Evolutionary conservation across 2,888 invertebrate genomes (phyloP).

Genomic region (Pherbina coryleti): DNA sequence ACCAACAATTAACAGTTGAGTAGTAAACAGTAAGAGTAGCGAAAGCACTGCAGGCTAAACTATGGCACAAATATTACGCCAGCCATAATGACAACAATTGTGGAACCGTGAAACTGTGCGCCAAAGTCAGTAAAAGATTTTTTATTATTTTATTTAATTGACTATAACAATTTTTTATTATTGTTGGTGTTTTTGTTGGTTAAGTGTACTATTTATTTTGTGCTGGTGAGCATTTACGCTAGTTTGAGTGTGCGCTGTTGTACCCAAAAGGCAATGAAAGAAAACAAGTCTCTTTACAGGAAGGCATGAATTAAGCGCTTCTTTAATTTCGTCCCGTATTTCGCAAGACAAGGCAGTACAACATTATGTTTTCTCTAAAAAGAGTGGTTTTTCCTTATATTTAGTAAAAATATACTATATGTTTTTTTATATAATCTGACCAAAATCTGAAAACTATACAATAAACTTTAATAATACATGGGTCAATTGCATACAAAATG

Average conservation of each 20-base stretch:
- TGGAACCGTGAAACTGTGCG: constrained; percentile 36
- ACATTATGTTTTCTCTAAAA: too few relatives aligned
- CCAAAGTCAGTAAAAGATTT: constrained; percentile 33
- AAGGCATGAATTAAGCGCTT: too few relatives aligned
- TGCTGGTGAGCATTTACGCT: background rate
- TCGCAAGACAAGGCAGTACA: too few relatives aligned
- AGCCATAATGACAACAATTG: constrained; percentile 44
- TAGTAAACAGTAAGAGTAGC: constrained; percentile 22
- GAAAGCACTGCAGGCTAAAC: constrained; percentile 28
- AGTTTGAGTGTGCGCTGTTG: background rate
- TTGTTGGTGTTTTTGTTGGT: constrained; percentile 47
- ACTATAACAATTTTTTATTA: constrained; percentile 59
- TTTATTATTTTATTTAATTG: constrained; percentile 63
- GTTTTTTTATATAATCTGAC: too few relatives aligned
- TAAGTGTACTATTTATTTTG: constrained; percentile 28
- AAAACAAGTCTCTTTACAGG: too few relatives aligned
- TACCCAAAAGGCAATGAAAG: too few relatives aligned
- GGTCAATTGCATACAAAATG: too few relatives aligned
- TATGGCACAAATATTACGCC: constrained; percentile 54
- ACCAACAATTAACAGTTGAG: background rate
- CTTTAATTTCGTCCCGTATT: too few relatives aligned
- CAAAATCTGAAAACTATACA: too few relatives aligned
- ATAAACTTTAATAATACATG: too few relatives aligned
- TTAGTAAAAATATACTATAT: too few relatives aligned
- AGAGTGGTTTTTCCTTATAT: too few relatives aligned